phyloP scores from a whole-genome alignment of 2,113 vertebrate genomes.

The Pterocles burchelli region DNA sequence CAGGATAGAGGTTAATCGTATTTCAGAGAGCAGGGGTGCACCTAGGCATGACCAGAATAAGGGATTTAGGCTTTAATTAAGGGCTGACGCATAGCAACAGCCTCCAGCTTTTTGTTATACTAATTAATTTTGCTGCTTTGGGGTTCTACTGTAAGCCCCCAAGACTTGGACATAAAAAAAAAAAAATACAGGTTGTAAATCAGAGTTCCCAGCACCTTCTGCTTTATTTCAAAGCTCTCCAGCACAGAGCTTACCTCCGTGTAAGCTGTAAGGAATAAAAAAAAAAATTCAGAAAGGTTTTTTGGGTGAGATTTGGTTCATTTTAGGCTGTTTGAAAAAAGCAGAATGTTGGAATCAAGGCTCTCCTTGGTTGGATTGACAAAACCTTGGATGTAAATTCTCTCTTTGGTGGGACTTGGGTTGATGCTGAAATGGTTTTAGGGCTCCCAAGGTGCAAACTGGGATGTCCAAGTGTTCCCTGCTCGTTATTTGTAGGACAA shows the following conservation, averaged over 20 bases:
- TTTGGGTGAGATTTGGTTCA: accelerated
- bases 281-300: not conserved
- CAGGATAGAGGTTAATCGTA: not conserved
- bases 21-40: not conserved
- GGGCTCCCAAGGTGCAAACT: too few relatives aligned
- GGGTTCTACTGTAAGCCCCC: not conserved
- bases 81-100: not conserved
- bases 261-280: not conserved
- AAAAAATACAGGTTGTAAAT: not conserved
- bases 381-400: too few relatives aligned
- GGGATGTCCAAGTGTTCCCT: too few relatives aligned
- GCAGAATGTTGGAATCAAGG: too few relatives aligned
- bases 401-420: too few relatives aligned
- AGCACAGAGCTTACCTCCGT: not conserved
- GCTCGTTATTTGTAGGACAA: not conserved
- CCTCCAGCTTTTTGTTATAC: not conserved
- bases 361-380: too few relatives aligned
- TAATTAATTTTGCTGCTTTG: not conserved
- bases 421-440: too few relatives aligned
- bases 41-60: not conserved
- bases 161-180: not conserved
- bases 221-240: not conserved
- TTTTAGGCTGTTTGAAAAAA: not conserved
- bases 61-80: slow-evolving; percentile 24
- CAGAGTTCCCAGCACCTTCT: not conserved